Evolutionary conservation across 2,888 invertebrate species (phyloP).

Genomic region (Anticlea derivata): DNA sequence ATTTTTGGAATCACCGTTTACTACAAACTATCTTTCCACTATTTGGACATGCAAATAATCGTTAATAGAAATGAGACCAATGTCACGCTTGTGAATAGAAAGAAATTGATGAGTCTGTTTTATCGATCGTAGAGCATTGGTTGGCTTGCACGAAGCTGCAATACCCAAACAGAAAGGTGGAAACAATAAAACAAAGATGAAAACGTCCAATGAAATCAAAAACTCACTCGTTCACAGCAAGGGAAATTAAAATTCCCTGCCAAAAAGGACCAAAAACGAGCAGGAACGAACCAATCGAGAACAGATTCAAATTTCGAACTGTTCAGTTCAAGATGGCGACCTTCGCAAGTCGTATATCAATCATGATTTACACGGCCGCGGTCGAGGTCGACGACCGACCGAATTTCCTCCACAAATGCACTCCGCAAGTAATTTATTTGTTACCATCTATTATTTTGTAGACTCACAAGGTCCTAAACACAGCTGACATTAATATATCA

Average conservation of each 20-base stretch:
- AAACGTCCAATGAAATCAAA: conserved; percentile 28
- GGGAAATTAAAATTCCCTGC: conserved; percentile 30
- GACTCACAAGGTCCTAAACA: conserved; percentile 83
- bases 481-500: conserved; percentile 84
- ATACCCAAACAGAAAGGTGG: conserved; percentile 13
- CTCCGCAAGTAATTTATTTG: conserved; percentile 81
- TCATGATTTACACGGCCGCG: conserved; percentile 78
- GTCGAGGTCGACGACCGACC: conserved; percentile 81
- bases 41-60: too few relatives aligned
- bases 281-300: conserved; percentile 63
- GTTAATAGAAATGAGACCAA: too few relatives aligned
- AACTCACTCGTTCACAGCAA: conserved; percentile 24
- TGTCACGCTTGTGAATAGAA: too few relatives aligned
- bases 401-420: conserved; percentile 83
- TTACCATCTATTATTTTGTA: conserved; percentile 84
- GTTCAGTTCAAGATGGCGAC: conserved; percentile 80
- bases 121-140: not conserved
- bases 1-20: too few relatives aligned
- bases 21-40: too few relatives aligned
- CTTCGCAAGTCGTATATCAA: conserved; percentile 80
- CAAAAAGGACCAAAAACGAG: conserved; percentile 33
- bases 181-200: conserved; percentile 25
- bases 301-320: conserved; percentile 78
- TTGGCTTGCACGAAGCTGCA: not conserved
- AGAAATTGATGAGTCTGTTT: too few relatives aligned